A percentile compares a stretch with the other conserved stretches of the same genome.
phyloP scores from a whole-genome alignment of 2,888 invertebrate species.

The Tuberolachnus salignus region DNA sequence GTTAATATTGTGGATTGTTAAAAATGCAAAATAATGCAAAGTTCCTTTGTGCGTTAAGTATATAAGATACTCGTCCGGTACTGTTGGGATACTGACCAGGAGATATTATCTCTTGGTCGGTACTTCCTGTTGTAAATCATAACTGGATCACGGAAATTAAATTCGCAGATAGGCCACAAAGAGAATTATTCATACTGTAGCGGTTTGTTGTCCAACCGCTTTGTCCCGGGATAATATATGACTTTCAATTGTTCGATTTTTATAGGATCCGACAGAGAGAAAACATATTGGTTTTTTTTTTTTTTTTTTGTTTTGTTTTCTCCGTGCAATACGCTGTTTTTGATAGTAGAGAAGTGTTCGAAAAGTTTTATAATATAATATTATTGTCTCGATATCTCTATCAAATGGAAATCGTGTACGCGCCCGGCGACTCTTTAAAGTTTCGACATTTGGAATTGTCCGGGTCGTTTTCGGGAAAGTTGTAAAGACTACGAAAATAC shows the following conservation, averaged over 20 bases:
- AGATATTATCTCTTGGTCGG: slow-evolving; percentile 4
- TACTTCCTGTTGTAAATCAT: slow-evolving; percentile 24
- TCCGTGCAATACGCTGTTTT: background rate
- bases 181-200: background rate
- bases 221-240: background rate
- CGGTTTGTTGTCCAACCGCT: background rate
- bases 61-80: background rate
- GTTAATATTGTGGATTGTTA: background rate
- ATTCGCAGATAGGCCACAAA: background rate
- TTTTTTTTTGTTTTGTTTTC: background rate
- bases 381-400: background rate
- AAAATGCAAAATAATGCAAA: background rate
- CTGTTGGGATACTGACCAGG: background rate
- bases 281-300: background rate
- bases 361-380: background rate
- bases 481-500: background rate
- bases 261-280: background rate
- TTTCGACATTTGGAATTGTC: background rate
- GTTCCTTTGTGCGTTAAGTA: background rate
- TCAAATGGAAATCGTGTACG: background rate
- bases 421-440: background rate
- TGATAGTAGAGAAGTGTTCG: background rate
- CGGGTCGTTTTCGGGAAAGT: background rate
- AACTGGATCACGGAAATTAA: slow-evolving; percentile 10
- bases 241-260: background rate